Evolutionary conservation across 2,888 invertebrate species (phyloP).

Genomic region (Leptinotarsa peninsularis): DNA sequence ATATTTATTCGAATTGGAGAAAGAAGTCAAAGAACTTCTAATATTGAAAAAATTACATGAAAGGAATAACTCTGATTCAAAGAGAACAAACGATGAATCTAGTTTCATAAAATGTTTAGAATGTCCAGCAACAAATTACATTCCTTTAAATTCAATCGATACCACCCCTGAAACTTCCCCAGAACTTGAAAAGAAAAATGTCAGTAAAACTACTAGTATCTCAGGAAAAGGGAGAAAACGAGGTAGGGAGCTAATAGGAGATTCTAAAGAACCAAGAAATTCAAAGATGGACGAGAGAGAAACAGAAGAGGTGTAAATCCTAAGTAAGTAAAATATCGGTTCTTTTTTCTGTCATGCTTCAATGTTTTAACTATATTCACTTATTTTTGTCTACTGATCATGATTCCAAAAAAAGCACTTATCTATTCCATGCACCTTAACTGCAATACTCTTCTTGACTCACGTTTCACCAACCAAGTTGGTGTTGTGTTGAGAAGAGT

Average conservation of each 20-base stretch:
- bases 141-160: neutral
- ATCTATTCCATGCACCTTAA: too few species aligned
- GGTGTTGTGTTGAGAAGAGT: too few species aligned
- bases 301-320: neutral
- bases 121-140: neutral
- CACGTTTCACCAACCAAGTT: too few species aligned
- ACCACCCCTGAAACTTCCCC: conserved; percentile 8
- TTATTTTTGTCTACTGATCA: too few species aligned
- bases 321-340: neutral
- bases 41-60: conserved; percentile 24
- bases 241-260: neutral
- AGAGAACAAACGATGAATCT: neutral
- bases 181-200: neutral
- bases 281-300: conserved; percentile 11
- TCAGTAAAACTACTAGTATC: neutral
- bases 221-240: conserved; percentile 1
- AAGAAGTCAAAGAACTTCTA: conserved; percentile 58
- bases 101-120: neutral
- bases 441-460: too few species aligned
- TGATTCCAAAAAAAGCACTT: too few species aligned
- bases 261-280: conserved; percentile 2
- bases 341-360: too few species aligned
- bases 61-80: neutral
- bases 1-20: conserved; percentile 62
- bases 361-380: too few species aligned